Base-by-base conservation (phyloP, 2,113 vertebrate genomes). In the Clinocottus analis region DNA sequence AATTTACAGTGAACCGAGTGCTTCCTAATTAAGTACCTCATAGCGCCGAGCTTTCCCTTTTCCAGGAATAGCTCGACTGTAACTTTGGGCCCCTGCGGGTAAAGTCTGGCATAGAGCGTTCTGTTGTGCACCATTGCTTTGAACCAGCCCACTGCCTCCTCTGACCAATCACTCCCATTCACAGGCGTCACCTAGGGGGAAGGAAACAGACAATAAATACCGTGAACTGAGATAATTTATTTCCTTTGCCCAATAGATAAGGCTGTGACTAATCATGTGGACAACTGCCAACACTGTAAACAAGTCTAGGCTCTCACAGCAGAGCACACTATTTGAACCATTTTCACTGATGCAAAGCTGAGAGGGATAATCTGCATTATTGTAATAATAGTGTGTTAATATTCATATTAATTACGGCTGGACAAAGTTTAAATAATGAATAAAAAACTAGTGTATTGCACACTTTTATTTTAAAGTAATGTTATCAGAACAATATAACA, bases 51-150 rank as follows among this genome's bases (percentile, higher is more conserved):
- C 70, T 92, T 94, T 49, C 95, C 95, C 55, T 88, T 95, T 77
- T 95, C 94, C 88, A 93, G 77, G 82, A 94, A 95, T 16, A 95
- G 91, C 76, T 95, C 94, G 0, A 89, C 93, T 25, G 84, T 58
- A 60, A 94, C 81, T 14, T 56, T 66, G 16, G 39, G 23, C 17
- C 58, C 87, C 69, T 90, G 80, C 19, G 88, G 89, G 83, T 90
- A 94, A 49, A 95, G 61, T 76, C 95, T 87, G 72, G 92, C 93
- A 74, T 91, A 94, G 31, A 95, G 81, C 2, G 45, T 94, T 80
- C 92, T 91, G 89, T 84, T 84, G 61, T 80, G 79, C 25, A 94
- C 92, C 79, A 90, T 94, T 1, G 79, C 85, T 88, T 79, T 90
- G 65, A 95, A 93, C 94, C 95, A 95, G 59, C 45, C 71, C 43